Evolutionary conservation across 2,113 vertebrate species (phyloP).

Genomic region (Hippopotamus amphibius): DNA sequence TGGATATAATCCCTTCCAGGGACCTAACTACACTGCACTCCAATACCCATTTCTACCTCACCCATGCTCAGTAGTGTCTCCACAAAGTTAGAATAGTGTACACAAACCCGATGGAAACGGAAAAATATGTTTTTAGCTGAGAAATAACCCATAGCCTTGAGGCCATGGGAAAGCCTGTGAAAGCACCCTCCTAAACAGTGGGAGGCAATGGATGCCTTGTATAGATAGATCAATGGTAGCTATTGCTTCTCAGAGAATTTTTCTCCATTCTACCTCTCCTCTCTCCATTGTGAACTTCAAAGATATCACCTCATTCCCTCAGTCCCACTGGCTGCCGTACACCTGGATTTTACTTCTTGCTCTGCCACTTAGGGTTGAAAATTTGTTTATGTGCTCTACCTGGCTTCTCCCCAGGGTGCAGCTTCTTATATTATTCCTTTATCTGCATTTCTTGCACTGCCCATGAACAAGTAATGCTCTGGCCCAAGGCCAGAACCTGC

Average conservation of each 20-base stretch:
- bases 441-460: neutral
- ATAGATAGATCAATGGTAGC: neutral
- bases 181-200: neutral
- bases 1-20: neutral
- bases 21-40: neutral
- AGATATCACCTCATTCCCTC: neutral
- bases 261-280: neutral
- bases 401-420: neutral
- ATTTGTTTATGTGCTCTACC: neutral
- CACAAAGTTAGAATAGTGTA: neutral
- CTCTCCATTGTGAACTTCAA: neutral
- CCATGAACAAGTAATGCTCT: neutral
- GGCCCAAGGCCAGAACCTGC: neutral
- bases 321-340: neutral
- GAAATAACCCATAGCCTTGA: neutral
- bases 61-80: neutral
- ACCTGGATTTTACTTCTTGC: slow-evolving; percentile 10
- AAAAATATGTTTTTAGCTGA: neutral
- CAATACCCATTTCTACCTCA: neutral
- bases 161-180: neutral
- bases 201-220: neutral
- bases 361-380: neutral
- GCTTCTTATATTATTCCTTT: neutral
- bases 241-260: neutral
- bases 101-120: neutral